Evolutionary conservation across 2,888 invertebrate species (phyloP), one percentile per base, ranked within the genome.

Genomic region (Ypsolopha sequella): DNA sequence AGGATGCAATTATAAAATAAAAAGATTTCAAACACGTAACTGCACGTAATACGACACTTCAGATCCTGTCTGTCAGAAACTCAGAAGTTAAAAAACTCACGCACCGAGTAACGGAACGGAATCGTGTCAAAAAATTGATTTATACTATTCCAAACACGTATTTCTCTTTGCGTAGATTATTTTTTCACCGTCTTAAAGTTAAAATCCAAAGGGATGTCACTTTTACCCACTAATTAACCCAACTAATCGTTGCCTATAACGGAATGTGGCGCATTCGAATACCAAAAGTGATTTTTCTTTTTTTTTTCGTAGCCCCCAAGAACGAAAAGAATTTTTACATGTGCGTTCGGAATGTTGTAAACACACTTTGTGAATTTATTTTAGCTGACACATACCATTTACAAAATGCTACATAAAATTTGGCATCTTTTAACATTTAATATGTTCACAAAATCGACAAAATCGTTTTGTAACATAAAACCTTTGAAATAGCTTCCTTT

Each of bases 81-180:
- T n/a, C n/a, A n/a, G n/a, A n/a, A n/a, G n/a, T 63, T 76, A 80
- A 78, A 79, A 72, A 68, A 63, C 58, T 7, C n/a, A 43, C 43
- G 63, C 59, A 70, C 64, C 70, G 67, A 64, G 64, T 73, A 76
- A 48, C 75, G 76, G 61, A 77, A 79, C 73, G 75, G 75, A 70
- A 77, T 79, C 61, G 71, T 66, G 70, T 74, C 70, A 74, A 78
- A 80, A 78, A 80, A 69, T 58, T 80, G 77, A 82, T 81, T 80
- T 82, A 81, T 76, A 70, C 56, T 60, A 62, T 60, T 69, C 64
- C 67, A 71, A 73, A 72, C 54, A 57, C 52, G 57, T 63, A 64
- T 66, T 65, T 65, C 55, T 56, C n/a, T 33, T 7, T 41, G 39
- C 36, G 8, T 36, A n/a, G 36, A 36, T 36, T 13, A 36, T 47